phyloP scores from a whole-genome alignment of 2,113 vertebrate genomes.

The Lasiurus borealis region DNA sequence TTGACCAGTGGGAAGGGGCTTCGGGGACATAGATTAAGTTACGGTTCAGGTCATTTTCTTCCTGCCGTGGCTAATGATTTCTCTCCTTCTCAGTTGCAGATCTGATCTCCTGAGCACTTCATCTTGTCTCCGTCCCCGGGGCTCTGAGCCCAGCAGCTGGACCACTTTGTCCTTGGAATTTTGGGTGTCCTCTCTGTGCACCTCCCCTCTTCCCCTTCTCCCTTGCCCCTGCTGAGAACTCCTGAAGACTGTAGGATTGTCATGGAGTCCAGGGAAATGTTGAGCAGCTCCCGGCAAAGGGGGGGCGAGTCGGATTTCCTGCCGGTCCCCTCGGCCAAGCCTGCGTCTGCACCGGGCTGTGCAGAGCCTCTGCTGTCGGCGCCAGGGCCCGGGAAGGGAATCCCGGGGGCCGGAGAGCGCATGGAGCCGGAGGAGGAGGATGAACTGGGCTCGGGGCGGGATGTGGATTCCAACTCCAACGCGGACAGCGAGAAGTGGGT shows the following conservation, averaged over 20 bases:
- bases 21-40: neutral
- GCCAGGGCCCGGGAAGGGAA: conserved; percentile 85
- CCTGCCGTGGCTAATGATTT: conserved; percentile 49
- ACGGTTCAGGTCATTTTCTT: neutral
- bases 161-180: conserved; percentile 73
- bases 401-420: conserved; percentile 87
- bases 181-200: conserved; percentile 42
- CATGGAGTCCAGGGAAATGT: conserved; percentile 97
- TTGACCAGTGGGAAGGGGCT: neutral
- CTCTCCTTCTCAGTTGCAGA: conserved; percentile 85
- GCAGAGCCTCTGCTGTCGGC: conserved; percentile 83
- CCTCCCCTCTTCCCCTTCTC: conserved; percentile 46
- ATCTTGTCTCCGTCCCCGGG: conserved; percentile 71
- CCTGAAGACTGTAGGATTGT: conserved; percentile 83
- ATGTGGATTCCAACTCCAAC: conserved; percentile 94
- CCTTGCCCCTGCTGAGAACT: conserved; percentile 73
- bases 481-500: conserved; percentile 94
- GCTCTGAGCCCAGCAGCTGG: conserved; percentile 77
- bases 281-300: conserved; percentile 92
- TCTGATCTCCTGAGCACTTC: conserved; percentile 83
- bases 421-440: conserved; percentile 93
- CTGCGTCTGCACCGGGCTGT: conserved; percentile 72
- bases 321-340: conserved; percentile 79
- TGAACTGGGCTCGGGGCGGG: conserved; percentile 90
- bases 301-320: conserved; percentile 92